A percentile compares a stretch with the other conserved stretches of the same genome.
phyloP scores from a whole-genome alignment of 2,797 vertebrate genomes.

The Hylomyscus alleni region DNA sequence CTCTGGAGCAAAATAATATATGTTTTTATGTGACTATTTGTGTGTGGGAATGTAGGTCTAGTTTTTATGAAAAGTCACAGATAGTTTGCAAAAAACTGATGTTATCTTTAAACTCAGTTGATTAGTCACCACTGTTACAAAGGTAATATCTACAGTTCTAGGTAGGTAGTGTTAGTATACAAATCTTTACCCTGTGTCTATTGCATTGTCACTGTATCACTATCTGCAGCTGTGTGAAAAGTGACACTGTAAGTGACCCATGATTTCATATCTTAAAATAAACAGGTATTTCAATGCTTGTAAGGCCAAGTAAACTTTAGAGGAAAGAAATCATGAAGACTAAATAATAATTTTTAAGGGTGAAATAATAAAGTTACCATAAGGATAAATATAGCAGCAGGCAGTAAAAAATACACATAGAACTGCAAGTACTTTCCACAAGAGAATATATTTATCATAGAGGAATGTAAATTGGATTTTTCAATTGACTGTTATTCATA shows the following conservation, averaged over 20 bases:
- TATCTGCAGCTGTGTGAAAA: neutral
- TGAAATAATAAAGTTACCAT: constrained; percentile 32
- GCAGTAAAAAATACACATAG: neutral
- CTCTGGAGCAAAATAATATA: neutral
- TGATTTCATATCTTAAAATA: constrained; percentile 8
- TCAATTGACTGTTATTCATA: constrained; percentile 32
- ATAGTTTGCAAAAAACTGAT: neutral
- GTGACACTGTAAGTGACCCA: neutral
- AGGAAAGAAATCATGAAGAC: neutral
- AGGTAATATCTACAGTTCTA: neutral
- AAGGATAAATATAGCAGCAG: constrained; percentile 40
- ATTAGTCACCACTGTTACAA: neutral
- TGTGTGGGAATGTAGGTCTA: too few species aligned
- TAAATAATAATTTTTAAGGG: constrained; percentile 6
- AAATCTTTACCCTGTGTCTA: neutral
- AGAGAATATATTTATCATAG: neutral
- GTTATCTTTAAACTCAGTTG: neutral
- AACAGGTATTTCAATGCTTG: neutral
- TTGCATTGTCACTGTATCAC: neutral
- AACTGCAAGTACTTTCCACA: neutral
- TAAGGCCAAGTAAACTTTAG: neutral
- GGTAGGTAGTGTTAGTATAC: neutral
- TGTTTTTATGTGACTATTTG: neutral
- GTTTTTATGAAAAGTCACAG: constrained; percentile 1
- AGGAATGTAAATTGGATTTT: constrained; percentile 55